Evolutionary conservation across 2,888 invertebrate species (phyloP), one percentile per base, ranked within the genome.

Genomic region (Euplexia lucipara): DNA sequence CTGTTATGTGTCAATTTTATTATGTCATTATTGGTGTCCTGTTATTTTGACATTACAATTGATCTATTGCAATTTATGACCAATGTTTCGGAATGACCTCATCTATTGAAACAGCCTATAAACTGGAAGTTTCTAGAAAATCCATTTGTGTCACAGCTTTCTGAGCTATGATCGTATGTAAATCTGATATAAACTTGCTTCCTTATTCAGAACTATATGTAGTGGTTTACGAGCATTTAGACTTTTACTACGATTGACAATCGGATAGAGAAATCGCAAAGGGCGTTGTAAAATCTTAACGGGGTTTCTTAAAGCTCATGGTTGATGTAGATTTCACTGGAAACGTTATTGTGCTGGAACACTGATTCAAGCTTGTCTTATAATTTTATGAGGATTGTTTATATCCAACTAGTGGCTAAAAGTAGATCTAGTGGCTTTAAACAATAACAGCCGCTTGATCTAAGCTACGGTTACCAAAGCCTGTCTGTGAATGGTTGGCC

Each of bases 191-290:
- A 44, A 54, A 59, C 57, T 45, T 34, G 61, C 65, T 78, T 79
- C 79, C 82, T 62, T 71, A 72, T 66, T 72, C 51, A 41, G 51
- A 61, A 53, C n/a, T n/a, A 61, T 52, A 62, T 61, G 34, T 49
- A 54, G 14, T 53, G 20, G 6, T 78, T 78, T 78, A 73, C 58
- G 74, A 75, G 44, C 62, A 37, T 60, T 65, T 18, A 32, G 52
- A 34, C 37, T 74, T 74, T n/a, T 71, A 74, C 54, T 73, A 77
- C 57, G 73, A 74, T 74, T 77, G 66, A 65, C 78, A 71, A 72
- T 77, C 53, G 20, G 16, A 44, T 58, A 60, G 74, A 60, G 78
- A 65, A 74, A 44, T 65, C 30, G 65, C 53, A 37, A 77, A 77
- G 37, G 53, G 53, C 60, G 73, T 26, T 56, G 72, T 74, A 34